Percentiles rank a stretch among this genome's conserved stretches.
Conservation (phyloP, 2,113 vertebrate species). For the Pipra filicauda region DNA sequence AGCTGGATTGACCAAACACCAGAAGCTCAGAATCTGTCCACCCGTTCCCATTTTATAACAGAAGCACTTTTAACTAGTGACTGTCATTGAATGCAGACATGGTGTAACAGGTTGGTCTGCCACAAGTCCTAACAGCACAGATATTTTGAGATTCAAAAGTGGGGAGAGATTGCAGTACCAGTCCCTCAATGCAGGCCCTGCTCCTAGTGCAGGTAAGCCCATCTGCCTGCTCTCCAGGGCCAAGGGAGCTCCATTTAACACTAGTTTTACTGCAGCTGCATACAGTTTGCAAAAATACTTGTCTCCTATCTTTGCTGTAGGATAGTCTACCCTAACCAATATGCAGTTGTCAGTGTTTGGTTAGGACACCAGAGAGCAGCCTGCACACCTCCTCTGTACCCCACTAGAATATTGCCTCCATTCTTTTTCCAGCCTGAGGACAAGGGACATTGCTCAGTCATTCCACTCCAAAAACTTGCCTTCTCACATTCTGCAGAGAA, state of each 20-base stretch:
- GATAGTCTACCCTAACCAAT: fast-evolving
- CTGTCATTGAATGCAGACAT: neutral
- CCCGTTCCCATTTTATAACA: neutral
- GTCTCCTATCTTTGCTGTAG: neutral
- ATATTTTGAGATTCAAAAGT: neutral
- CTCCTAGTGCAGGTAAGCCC: neutral
- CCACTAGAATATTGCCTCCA: neutral
- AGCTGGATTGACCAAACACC: neutral
- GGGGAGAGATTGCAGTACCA: neutral
- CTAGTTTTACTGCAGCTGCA: neutral
- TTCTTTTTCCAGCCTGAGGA: neutral
- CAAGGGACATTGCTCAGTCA: neutral
- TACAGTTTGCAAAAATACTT: neutral
- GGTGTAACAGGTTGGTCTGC: neutral
- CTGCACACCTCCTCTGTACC: fast-evolving
- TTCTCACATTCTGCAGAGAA: neutral
- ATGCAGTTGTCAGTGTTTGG: fast-evolving
- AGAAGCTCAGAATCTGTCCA: neutral
- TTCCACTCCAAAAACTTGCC: neutral
- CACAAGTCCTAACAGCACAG: neutral
- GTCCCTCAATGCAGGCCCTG: fast-evolving
- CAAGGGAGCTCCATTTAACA: neutral
- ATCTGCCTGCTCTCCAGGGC: neutral
- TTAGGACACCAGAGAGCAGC: neutral
- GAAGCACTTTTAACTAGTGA: neutral